These are phyloP conservation scores for Acipenser transmontanus DNA, from an alignment of 2,797 vertebrate genomes.

Conservation along the genomic window DNA sequence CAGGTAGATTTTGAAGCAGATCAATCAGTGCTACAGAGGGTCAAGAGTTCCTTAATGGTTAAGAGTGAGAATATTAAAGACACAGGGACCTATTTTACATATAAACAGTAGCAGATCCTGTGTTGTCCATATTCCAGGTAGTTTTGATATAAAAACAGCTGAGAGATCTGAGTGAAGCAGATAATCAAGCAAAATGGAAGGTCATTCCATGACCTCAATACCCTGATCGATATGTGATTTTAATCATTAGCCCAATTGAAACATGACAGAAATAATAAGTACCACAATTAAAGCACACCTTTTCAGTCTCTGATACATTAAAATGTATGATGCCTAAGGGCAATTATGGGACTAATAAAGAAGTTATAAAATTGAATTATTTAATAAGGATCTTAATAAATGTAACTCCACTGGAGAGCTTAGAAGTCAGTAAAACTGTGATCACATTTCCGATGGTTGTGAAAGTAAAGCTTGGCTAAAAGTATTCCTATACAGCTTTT, in stretches of 20 bases:
- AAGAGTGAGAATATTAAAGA: too few species aligned
- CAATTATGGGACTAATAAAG: constrained; percentile 30
- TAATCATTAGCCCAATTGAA: constrained; percentile 14
- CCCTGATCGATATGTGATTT: constrained; percentile 12
- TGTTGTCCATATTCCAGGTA: not conserved
- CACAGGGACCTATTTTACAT: too few species aligned
- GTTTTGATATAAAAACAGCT: not conserved
- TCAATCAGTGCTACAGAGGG: too few species aligned
- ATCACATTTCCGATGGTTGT: not conserved
- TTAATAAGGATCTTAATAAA: constrained; percentile 30
- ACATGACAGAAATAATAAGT: constrained; percentile 38
- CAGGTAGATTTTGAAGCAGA: too few species aligned
- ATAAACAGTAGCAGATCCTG: too few species aligned
- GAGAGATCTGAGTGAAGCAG: not conserved
- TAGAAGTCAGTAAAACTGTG: not conserved
- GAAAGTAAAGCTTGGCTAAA: too few species aligned
- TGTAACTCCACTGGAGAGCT: not conserved
- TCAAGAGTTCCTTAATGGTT: too few species aligned
- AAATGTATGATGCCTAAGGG: constrained; percentile 31
- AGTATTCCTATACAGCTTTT: too few species aligned
- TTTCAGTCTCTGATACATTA: constrained; percentile 26
- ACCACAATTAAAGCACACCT: constrained; percentile 29
- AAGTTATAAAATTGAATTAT: constrained; percentile 23
- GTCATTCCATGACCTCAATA: not conserved
- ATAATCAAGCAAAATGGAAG: not conserved